phyloP scores from a whole-genome alignment of 2,797 vertebrate genomes.

The Borostomias antarcticus region DNA sequence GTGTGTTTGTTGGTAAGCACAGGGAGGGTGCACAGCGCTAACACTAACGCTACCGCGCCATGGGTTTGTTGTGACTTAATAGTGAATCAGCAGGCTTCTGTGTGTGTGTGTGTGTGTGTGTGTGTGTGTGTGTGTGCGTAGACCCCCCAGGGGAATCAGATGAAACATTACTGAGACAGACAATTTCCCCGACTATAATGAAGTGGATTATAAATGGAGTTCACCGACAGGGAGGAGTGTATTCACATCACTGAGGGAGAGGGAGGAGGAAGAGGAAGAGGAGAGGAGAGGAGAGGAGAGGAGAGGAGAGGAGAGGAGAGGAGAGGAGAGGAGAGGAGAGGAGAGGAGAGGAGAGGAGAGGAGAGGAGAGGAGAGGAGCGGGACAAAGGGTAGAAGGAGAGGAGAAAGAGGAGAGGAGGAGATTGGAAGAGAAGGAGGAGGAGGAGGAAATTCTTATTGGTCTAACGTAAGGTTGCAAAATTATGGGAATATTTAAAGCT shows the following conservation, averaged over 20 bases:
- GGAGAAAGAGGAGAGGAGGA: not conserved
- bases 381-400: not conserved
- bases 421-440: not conserved
- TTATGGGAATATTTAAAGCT: too few relatives aligned
- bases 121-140: too few relatives aligned
- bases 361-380: not conserved
- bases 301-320: not conserved
- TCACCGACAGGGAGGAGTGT: conserved; percentile 27
- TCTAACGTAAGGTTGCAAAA: too few relatives aligned
- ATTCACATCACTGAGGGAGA: conserved; percentile 20
- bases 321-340: not conserved
- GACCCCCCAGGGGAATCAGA: conserved; percentile 19
- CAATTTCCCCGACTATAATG: conserved; percentile 39
- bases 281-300: not conserved
- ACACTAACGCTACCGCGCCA: not conserved
- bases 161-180: conserved; percentile 31
- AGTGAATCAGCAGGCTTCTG: not conserved
- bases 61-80: not conserved
- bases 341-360: not conserved
- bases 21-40: not conserved
- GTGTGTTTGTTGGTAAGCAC: not conserved
- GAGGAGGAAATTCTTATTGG: too few relatives aligned
- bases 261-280: not conserved
- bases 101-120: too few relatives aligned
- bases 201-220: conserved; percentile 40